Percentiles rank a stretch among this genome's conserved stretches.
These are phyloP conservation scores for Pemphredon lugubris DNA, from an alignment of 2,888 invertebrate genomes.

Conservation along the genomic window DNA sequence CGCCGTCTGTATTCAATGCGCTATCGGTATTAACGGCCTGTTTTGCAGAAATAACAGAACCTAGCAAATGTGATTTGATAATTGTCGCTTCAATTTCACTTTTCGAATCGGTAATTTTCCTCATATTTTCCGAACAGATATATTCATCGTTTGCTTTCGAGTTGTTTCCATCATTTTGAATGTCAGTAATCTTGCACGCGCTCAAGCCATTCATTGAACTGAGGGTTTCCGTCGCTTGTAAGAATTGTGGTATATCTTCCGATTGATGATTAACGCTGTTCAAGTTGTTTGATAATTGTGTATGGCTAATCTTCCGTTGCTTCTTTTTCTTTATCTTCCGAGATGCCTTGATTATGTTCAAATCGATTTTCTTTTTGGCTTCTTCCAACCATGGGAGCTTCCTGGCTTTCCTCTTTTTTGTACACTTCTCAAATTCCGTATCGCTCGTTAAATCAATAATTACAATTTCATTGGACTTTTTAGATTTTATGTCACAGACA, in stretches of 20 bases:
- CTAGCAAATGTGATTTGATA: too few relatives aligned
- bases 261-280: constrained; percentile 29
- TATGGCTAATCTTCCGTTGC: constrained; percentile 6
- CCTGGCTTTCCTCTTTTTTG: constrained; percentile 66
- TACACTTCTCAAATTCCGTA: constrained; percentile 65
- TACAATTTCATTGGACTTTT: constrained; percentile 70
- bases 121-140: constrained; percentile 14
- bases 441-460: constrained; percentile 77
- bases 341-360: constrained; percentile 45
- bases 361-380: constrained; percentile 56
- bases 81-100: too few relatives aligned
- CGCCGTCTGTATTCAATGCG: constrained; percentile 19
- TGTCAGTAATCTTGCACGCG: neutral
- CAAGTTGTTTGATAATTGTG: constrained; percentile 5
- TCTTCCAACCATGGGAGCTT: constrained; percentile 71
- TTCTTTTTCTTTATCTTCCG: constrained; percentile 40
- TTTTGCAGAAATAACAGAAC: too few relatives aligned
- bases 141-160: constrained; percentile 10
- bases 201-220: constrained; percentile 16
- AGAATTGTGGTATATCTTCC: constrained; percentile 29
- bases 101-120: constrained; percentile 13
- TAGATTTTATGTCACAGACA: constrained; percentile 55
- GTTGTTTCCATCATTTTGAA: constrained; percentile 15
- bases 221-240: constrained; percentile 11
- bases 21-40: too few relatives aligned